phyloP scores from a whole-genome alignment of 2,797 vertebrate species.

The Pseudochirops cupreus region DNA sequence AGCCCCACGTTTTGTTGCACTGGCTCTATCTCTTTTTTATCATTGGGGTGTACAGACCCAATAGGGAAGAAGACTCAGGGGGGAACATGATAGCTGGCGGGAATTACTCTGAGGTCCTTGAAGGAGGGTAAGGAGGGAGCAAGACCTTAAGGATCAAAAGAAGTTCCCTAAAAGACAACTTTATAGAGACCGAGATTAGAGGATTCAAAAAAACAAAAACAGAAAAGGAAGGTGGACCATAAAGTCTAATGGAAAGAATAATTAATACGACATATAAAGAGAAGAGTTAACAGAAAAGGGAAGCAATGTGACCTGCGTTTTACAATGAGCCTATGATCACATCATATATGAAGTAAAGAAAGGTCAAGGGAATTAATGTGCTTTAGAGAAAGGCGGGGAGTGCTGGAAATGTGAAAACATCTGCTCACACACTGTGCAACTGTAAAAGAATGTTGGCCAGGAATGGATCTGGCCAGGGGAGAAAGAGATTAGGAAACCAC shows the following conservation, averaged over 20 bases:
- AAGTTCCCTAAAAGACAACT: neutral
- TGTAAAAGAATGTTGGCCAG: neutral
- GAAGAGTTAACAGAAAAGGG: neutral
- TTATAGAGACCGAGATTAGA: neutral
- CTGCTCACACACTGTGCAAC: neutral
- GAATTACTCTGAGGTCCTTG: neutral
- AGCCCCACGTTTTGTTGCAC: neutral
- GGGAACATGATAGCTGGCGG: neutral
- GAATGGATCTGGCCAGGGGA: neutral
- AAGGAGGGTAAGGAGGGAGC: neutral
- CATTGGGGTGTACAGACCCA: neutral
- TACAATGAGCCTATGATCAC: neutral
- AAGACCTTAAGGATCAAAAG: neutral
- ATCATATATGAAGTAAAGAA: neutral
- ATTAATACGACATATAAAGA: neutral
- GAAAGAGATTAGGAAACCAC: neutral
- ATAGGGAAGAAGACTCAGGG: neutral
- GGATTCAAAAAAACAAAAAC: neutral
- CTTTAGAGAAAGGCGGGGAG: neutral
- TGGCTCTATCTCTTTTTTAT: neutral
- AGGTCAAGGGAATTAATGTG: neutral
- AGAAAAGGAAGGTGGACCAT: neutral
- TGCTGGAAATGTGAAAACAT: neutral
- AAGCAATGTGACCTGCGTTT: neutral
- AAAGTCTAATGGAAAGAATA: neutral